phyloP scores from a whole-genome alignment of 2,888 invertebrate species.

The Lochmaea capreae region DNA sequence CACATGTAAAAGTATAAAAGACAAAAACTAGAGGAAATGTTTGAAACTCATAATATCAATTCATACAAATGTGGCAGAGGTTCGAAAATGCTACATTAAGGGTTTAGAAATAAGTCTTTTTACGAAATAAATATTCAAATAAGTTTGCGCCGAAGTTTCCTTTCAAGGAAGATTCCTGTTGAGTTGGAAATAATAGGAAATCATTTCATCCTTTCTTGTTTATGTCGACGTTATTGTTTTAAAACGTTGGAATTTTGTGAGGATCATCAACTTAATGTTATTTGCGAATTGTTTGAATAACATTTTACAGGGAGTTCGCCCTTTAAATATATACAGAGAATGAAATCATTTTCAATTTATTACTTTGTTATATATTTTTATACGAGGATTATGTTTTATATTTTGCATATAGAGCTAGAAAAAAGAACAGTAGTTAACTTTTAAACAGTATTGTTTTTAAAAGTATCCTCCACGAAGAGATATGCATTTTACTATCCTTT shows the following conservation, averaged over 20 bases:
- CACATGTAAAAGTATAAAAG: neutral
- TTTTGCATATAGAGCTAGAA: too few species aligned
- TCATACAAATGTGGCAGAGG: conserved; percentile 8
- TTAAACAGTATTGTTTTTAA: too few species aligned
- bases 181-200: conserved; percentile 5
- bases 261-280: neutral
- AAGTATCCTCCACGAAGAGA: too few species aligned
- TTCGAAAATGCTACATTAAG: conserved; percentile 9
- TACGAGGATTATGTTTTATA: too few species aligned
- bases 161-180: neutral
- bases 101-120: conserved; percentile 13
- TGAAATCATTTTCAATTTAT: too few species aligned
- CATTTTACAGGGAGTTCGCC: neutral
- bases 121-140: conserved; percentile 4
- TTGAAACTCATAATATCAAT: conserved; percentile 4
- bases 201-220: conserved; percentile 9
- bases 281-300: neutral
- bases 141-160: neutral
- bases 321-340: neutral
- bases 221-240: conserved; percentile 1
- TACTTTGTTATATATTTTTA: too few species aligned
- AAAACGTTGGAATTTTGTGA: neutral
- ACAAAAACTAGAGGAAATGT: neutral
- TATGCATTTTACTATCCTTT: too few species aligned
- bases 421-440: too few species aligned